Evolutionary conservation across 2,888 invertebrate genomes (phyloP).

Genomic region (Sinelater perroti): DNA sequence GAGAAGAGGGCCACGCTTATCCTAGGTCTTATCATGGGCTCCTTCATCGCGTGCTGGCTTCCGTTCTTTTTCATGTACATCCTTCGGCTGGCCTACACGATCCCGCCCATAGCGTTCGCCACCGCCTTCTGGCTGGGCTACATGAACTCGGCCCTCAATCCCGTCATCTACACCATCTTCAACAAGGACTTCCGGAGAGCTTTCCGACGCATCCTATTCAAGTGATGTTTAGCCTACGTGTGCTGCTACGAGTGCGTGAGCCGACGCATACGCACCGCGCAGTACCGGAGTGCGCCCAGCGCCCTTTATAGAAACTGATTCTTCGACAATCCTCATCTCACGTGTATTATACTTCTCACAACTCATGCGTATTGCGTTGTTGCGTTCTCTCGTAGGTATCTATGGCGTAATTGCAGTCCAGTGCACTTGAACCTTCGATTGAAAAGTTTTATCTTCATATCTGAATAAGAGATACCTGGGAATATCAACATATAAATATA

Average conservation of each 20-base stretch:
- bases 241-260: slow-evolving; percentile 81
- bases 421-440: neutral
- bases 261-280: slow-evolving; percentile 69
- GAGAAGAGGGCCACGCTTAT: slow-evolving; percentile 97
- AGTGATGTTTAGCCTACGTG: slow-evolving; percentile 90
- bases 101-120: slow-evolving; percentile 86
- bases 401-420: slow-evolving; percentile 9
- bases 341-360: slow-evolving; percentile 40
- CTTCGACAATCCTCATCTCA: slow-evolving; percentile 50
- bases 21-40: slow-evolving; percentile 96
- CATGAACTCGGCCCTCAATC: slow-evolving; percentile 96
- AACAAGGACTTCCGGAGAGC: slow-evolving; percentile 97
- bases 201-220: slow-evolving; percentile 94
- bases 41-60: slow-evolving; percentile 98
- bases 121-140: slow-evolving; percentile 97
- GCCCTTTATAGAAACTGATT: slow-evolving; percentile 59
- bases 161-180: slow-evolving; percentile 96
- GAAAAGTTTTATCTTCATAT: too few species aligned
- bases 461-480: neutral
- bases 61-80: slow-evolving; percentile 97
- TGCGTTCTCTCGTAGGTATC: slow-evolving; percentile 27
- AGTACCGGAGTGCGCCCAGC: slow-evolving; percentile 71
- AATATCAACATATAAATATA: too few species aligned
- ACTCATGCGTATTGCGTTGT: slow-evolving; percentile 29
- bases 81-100: slow-evolving; percentile 81